Conservation (phyloP, 2,113 vertebrate genomes). For the Eudorcas thomsonii region DNA sequence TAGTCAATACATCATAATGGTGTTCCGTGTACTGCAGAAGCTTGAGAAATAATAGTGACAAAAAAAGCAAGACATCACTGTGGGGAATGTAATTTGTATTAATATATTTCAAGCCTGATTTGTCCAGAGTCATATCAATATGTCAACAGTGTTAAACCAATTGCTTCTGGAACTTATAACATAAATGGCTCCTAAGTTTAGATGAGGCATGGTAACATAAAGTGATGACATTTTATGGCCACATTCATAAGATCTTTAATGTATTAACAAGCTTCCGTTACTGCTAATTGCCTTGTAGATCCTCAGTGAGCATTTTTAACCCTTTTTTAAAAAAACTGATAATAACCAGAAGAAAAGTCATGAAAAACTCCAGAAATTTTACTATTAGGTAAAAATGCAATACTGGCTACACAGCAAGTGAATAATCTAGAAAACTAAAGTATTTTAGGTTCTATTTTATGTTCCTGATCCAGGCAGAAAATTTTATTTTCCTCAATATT, state of each 20-base stretch:
- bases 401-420: background rate
- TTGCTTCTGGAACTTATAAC: background rate
- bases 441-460: background rate
- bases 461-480: background rate
- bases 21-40: background rate
- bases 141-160: background rate
- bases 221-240: slow-evolving; percentile 3
- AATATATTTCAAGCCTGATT: slow-evolving; percentile 41
- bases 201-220: background rate
- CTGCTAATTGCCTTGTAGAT: background rate
- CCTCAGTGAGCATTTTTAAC: background rate
- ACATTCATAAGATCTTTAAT: background rate
- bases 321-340: background rate
- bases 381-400: background rate
- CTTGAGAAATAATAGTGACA: slow-evolving; percentile 30
- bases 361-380: background rate
- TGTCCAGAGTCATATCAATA: slow-evolving; percentile 24
- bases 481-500: background rate
- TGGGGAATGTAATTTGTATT: slow-evolving; percentile 16
- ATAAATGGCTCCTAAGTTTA: slow-evolving; percentile 7
- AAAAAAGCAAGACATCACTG: slow-evolving; percentile 11
- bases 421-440: background rate
- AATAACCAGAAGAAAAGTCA: background rate
- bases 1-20: background rate
- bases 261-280: background rate